Conservation (phyloP, 2,113 vertebrate species). For the Ceyx melanurus region DNA sequence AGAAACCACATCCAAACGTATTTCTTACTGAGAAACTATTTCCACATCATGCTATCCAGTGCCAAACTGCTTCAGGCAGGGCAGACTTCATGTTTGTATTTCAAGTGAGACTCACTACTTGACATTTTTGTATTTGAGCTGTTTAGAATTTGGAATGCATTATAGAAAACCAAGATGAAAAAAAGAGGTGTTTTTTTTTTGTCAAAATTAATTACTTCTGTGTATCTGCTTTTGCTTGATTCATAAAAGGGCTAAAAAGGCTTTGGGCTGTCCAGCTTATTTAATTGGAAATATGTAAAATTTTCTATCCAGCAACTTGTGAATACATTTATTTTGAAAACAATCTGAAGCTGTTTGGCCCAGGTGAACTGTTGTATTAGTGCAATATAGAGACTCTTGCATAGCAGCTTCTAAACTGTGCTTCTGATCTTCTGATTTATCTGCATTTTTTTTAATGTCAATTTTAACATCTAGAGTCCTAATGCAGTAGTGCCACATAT, state of each 20-base stretch:
- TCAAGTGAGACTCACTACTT: background rate
- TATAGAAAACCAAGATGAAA: background rate
- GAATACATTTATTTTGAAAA: background rate
- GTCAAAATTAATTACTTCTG: background rate
- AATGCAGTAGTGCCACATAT: background rate
- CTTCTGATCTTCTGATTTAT: background rate
- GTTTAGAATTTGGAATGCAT: background rate
- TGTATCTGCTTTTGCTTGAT: background rate
- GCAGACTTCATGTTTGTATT: background rate
- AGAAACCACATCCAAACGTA: background rate
- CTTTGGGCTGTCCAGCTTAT: background rate
- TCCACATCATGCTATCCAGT: background rate
- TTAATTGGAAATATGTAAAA: background rate
- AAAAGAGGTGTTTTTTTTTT: background rate
- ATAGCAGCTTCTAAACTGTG: background rate
- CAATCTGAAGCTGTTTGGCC: background rate
- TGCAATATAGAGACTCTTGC: background rate
- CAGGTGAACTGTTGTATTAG: background rate
- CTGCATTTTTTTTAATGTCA: background rate
- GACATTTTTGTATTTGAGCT: slow-evolving; percentile 30
- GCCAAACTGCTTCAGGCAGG: background rate
- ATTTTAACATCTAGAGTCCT: background rate
- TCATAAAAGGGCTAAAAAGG: background rate
- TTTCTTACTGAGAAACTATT: background rate
- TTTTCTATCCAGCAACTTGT: background rate